Base-by-base conservation (phyloP, 2,113 vertebrate species). In the Emydura subglobosa region DNA sequence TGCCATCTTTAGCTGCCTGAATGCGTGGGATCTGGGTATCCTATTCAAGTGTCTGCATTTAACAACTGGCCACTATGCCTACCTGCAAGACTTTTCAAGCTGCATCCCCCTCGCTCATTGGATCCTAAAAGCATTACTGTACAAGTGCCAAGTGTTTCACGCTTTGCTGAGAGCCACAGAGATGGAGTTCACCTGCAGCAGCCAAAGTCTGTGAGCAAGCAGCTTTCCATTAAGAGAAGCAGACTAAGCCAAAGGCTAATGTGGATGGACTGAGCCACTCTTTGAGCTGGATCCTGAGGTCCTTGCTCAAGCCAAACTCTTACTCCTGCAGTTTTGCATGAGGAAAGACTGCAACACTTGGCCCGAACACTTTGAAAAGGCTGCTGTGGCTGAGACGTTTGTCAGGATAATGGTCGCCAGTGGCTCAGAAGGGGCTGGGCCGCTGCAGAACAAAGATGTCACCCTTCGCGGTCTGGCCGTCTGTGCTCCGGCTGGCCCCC, bases 401-500 rank as follows among this genome's bases (percentile, higher is more conserved):
- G 22, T 6, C 27, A 27, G 72, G 29, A 29, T 59, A 3, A 24
- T 2, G 19, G 74, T 11, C 9, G 4, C 31, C 1, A 2, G 2
- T 24, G 14, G 13, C 84, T 44, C 57, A 24, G n/a, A 42, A 1
- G 27, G 29, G 34, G 47, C 44, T 39, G 39, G 84, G 49, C 24
- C 9, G 49, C 53, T n/a, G 47, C 17, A 19, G 1, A 51, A 44
- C 19, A 55, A 1, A 22, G 14, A 29, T 7, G 51, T 59, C 31
- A 57, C 2, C 59, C 59, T 65, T 87, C 51, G 42, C 78, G 82
- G 5, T 1, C 44, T 44, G 29, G 31, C 82, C 19, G 0, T 24
- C 79, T 76, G n/a, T 72, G 53, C 93, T 42, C 14, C 17, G 19
- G 19, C 19, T 39, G n/a, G 8, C 25, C 25, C 57, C 25, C 10